Base-by-base conservation (phyloP, 2,113 vertebrate species). In the Rhizomys pruinosus region DNA sequence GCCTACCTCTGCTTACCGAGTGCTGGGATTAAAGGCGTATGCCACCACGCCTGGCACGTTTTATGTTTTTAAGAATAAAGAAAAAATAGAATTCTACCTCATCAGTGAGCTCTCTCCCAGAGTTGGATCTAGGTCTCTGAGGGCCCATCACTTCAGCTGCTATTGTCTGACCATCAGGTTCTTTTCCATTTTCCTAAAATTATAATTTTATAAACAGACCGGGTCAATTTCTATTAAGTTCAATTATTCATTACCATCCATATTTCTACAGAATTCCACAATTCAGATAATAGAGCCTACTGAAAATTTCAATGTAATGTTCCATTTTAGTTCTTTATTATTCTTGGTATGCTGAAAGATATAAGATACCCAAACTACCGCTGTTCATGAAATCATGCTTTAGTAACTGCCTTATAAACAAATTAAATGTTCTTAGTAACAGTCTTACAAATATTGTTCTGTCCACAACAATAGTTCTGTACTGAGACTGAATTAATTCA, bases 71-170 rank as follows among this genome's bases (percentile, higher is more conserved):
- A 94, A 93, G 57, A 92, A 76, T 23, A 86, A 88, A 7, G 72
- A 37, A 88, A 73, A 77, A 55, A 63, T 59, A 55, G 37, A 94
- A 79, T 71, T 81, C 71, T 98, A 99, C 99, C 98, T 99, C 99
- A 97, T 99, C 99, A 7, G 99, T 99, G 95, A 99, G 99, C 91
- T 99, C 99, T 98, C 99, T 98, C 71, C 99, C 99, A 39, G 99
- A 99, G 97, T 99, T 99, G 90, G 99, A 99, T 55, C 99, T 98
- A 42, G 99, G 99, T 95, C 99, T 99, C 92, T 99, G 99, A 63
- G 99, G 99, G 88, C 99, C 99, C 64, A 98, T 96, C n/a, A 98
- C 97, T 96, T 99, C 98, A 93, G 97, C 97, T 76, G 98, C 97
- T 57, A 97, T 78, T 90, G 97, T 96, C 96, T 98, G 99, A 37